These are phyloP conservation scores for Hydrotaea diabolus DNA, from an alignment of 2,888 invertebrate species.

Conservation along the genomic window DNA sequence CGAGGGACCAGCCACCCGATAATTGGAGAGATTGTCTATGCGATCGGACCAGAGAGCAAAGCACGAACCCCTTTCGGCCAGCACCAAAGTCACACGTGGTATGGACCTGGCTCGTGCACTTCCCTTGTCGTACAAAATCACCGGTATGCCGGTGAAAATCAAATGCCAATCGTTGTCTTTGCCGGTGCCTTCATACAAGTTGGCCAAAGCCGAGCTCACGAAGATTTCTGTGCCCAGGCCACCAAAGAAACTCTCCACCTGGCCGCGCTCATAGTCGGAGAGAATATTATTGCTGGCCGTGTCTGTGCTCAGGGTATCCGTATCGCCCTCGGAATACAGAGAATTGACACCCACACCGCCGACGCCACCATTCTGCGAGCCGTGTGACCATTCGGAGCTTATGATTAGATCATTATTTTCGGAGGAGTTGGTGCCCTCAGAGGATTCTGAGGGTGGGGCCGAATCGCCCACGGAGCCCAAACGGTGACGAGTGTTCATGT, in stretches of 20 bases:
- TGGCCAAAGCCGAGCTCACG: slow-evolving; percentile 89
- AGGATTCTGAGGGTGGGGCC: slow-evolving; percentile 82
- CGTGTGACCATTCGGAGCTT: slow-evolving; percentile 68
- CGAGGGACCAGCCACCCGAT: slow-evolving; percentile 86
- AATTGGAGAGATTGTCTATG: slow-evolving; percentile 89
- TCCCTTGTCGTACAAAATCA: slow-evolving; percentile 89
- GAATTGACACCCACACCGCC: slow-evolving; percentile 73
- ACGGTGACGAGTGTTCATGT: slow-evolving; percentile 80
- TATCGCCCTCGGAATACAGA: slow-evolving; percentile 78
- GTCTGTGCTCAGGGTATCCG: slow-evolving; percentile 79
- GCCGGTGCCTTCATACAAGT: slow-evolving; percentile 85
- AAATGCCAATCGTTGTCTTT: slow-evolving; percentile 86
- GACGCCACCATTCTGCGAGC: slow-evolving; percentile 58
- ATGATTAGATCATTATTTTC: slow-evolving; percentile 76
- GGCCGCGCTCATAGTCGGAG: slow-evolving; percentile 85
- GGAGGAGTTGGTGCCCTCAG: slow-evolving; percentile 83
- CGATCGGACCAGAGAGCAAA: slow-evolving; percentile 91
- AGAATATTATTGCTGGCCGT: slow-evolving; percentile 81
- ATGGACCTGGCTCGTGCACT: slow-evolving; percentile 86
- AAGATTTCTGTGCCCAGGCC: slow-evolving; percentile 90
- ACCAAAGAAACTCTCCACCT: slow-evolving; percentile 88
- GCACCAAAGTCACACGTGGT: slow-evolving; percentile 86
- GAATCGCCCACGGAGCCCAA: slow-evolving; percentile 85
- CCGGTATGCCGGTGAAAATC: slow-evolving; percentile 89
- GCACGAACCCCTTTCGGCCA: slow-evolving; percentile 90